Evolutionary conservation across 2,888 invertebrate genomes (phyloP).

Genomic region (Monoplex corrugatus): DNA sequence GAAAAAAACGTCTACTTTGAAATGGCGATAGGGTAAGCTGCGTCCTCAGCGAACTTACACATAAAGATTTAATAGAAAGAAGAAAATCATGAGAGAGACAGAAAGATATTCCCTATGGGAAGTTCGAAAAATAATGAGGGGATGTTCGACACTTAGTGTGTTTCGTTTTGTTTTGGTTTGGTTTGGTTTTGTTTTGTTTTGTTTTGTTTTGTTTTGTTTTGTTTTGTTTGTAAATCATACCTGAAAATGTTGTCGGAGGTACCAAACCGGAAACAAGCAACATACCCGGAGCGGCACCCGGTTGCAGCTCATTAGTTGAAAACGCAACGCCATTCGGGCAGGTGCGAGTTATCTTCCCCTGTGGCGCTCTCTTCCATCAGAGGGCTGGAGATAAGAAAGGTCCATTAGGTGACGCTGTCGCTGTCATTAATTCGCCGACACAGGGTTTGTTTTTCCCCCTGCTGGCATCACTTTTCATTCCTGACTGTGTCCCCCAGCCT

Average conservation of each 20-base stretch:
- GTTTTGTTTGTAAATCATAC: background rate
- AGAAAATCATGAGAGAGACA: too few species aligned
- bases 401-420: conserved; percentile 21
- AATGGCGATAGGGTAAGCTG: too few species aligned
- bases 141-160: too few species aligned
- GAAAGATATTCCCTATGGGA: too few species aligned
- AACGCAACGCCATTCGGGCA: conserved; percentile 10
- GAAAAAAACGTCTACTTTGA: too few species aligned
- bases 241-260: background rate
- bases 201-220: background rate
- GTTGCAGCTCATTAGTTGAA: conserved; percentile 6
- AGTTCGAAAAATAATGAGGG: too few species aligned
- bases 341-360: conserved; percentile 24
- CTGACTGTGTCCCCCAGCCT: background rate
- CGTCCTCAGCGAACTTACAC: too few species aligned
- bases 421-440: background rate
- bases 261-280: background rate
- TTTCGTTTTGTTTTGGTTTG: too few species aligned
- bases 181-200: too few species aligned
- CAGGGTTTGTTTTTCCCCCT: background rate
- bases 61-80: too few species aligned
- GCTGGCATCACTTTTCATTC: background rate
- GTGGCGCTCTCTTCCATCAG: conserved; percentile 19
- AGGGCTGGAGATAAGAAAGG: conserved; percentile 25
- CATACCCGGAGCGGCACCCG: background rate